These are phyloP conservation scores for Nyctibius grandis DNA, from an alignment of 2,797 vertebrate species.

Conservation along the genomic window DNA sequence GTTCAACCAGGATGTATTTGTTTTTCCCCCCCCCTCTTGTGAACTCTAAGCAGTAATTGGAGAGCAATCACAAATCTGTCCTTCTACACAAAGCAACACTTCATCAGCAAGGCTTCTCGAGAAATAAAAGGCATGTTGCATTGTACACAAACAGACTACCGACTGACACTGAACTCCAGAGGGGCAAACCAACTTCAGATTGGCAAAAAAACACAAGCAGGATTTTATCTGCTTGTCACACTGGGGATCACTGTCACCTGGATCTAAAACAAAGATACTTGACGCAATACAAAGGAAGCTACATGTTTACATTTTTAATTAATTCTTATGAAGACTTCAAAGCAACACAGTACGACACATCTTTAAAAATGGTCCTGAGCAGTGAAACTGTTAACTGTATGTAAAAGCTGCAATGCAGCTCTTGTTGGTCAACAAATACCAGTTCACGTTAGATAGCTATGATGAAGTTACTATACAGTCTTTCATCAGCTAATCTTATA, in stretches of 20 bases:
- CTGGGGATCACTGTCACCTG: background rate
- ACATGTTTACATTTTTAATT: background rate
- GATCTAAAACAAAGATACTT: background rate
- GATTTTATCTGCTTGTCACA: background rate
- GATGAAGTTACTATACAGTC: background rate
- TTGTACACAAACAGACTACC: background rate
- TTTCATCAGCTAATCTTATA: background rate
- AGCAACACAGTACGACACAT: background rate
- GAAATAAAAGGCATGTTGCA: background rate
- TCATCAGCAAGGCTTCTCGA: constrained; percentile 8
- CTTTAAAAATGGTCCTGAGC: background rate
- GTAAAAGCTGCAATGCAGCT: background rate
- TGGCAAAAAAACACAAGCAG: background rate
- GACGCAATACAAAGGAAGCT: background rate
- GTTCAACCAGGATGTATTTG: background rate
- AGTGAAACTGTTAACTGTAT: background rate
- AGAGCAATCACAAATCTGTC: background rate
- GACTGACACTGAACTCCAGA: background rate
- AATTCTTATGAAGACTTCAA: background rate
- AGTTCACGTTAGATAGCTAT: background rate
- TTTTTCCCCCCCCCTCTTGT: background rate
- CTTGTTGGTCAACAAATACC: background rate
- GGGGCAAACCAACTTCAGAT: background rate
- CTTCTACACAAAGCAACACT: background rate
- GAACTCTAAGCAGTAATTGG: background rate